phyloP scores from a whole-genome alignment of 2,888 invertebrate species.

The Coenonympha arcania region DNA sequence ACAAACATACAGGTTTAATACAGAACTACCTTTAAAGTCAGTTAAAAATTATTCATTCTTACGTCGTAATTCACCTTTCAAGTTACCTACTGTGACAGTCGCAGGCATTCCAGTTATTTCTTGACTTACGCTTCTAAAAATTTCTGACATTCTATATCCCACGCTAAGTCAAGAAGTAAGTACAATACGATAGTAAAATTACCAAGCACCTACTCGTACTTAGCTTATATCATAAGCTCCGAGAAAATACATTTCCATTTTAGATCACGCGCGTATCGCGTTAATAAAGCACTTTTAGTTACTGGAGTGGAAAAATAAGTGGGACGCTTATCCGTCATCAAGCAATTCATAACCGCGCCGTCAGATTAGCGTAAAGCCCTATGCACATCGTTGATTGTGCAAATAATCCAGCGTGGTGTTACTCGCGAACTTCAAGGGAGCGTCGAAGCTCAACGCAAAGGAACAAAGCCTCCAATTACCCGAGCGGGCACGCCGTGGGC shows the following conservation, averaged over 20 bases:
- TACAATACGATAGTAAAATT: neutral
- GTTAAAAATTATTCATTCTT: too few species aligned
- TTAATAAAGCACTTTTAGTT: constrained; percentile 21
- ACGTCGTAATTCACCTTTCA: constrained; percentile 5
- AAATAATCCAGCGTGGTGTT: constrained; percentile 55
- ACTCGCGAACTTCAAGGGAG: constrained; percentile 52
- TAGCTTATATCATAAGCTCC: neutral
- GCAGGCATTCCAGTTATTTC: constrained; percentile 35
- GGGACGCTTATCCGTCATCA: constrained; percentile 41
- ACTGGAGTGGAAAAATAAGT: constrained; percentile 43
- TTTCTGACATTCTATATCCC: too few species aligned
- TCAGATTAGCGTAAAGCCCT: constrained; percentile 60
- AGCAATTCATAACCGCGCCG: constrained; percentile 57
- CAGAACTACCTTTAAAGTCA: too few species aligned
- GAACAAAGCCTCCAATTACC: constrained; percentile 73
- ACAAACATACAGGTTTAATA: too few species aligned
- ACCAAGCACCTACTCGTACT: too few species aligned
- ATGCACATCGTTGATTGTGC: constrained; percentile 60
- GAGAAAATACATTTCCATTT: constrained; percentile 8
- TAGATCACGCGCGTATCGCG: constrained; percentile 6
- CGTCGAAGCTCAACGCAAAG: constrained; percentile 64
- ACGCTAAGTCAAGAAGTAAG: neutral
- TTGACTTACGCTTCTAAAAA: constrained; percentile 30
- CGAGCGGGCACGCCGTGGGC: constrained; percentile 68
- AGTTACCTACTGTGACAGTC: constrained; percentile 27